Evolutionary conservation across 2,888 invertebrate genomes (phyloP).

Genomic region (Polymixis lichenea): DNA sequence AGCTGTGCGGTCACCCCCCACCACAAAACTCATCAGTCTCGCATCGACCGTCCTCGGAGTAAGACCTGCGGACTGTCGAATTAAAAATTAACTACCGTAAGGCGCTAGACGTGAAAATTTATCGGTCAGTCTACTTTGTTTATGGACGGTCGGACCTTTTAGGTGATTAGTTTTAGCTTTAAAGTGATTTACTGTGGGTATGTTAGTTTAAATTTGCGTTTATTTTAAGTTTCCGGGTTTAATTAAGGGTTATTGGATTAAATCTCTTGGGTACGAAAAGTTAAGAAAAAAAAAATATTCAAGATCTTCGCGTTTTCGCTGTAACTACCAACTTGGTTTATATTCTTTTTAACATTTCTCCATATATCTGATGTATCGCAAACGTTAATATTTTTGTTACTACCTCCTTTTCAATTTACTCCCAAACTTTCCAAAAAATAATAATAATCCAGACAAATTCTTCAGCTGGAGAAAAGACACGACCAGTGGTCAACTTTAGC

Average conservation of each 20-base stretch:
- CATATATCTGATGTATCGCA: no score
- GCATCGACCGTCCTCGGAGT: conserved; percentile 80
- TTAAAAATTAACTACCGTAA: conserved; percentile 86
- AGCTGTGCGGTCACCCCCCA: conserved; percentile 82
- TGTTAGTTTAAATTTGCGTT: conserved; percentile 54
- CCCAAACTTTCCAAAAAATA: no score
- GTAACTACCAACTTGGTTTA: no score
- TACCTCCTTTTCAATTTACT: no score
- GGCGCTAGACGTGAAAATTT: conserved; percentile 79
- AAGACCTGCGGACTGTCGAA: conserved; percentile 82
- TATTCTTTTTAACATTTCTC: neutral
- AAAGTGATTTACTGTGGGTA: conserved; percentile 70
- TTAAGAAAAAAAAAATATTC: neutral
- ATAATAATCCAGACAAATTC: no score
- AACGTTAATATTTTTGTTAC: no score
- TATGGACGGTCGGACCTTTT: conserved; percentile 79
- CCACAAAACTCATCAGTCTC: conserved; percentile 84
- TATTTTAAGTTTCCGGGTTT: conserved; percentile 27
- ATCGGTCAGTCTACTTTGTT: conserved; percentile 82
- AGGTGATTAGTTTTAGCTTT: conserved; percentile 80
- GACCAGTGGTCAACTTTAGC: no score
- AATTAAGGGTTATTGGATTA: conserved; percentile 17
- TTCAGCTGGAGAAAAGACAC: no score
- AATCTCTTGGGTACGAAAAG: neutral
- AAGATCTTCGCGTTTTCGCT: neutral